A percentile compares a stretch with the other conserved stretches of the same genome.
phyloP scores from a whole-genome alignment of 2,113 vertebrate genomes.

The Cichladusa arquata region DNA sequence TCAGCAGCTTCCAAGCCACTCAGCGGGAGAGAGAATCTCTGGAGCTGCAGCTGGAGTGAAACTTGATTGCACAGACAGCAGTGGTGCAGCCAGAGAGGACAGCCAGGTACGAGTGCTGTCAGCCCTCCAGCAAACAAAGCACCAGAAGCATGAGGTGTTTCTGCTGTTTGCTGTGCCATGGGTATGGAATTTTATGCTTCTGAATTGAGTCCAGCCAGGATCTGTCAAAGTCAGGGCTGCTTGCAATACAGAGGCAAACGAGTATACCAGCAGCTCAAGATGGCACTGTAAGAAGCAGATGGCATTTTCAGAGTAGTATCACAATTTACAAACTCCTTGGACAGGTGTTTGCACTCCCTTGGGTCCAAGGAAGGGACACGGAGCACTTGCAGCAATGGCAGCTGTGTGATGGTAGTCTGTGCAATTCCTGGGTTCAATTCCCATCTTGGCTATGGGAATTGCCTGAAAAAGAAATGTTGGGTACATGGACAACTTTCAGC shows the following conservation, averaged over 20 bases:
- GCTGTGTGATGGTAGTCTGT: too few species aligned
- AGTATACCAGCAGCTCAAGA: neutral
- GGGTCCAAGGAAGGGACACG: rapidly evolving
- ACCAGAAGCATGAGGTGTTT: neutral
- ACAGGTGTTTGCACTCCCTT: neutral
- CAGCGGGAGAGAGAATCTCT: rapidly evolving
- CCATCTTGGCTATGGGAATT: rapidly evolving
- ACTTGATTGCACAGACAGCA: rapidly evolving
- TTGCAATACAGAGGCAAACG: neutral
- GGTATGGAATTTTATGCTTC: neutral
- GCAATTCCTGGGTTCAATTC: neutral
- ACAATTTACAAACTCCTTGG: neutral
- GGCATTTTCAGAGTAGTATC: neutral
- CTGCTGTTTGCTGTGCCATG: neutral
- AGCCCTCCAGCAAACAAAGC: neutral
- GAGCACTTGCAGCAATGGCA: neutral
- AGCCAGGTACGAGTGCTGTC: rapidly evolving
- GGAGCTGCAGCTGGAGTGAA: neutral
- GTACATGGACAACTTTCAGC: neutral
- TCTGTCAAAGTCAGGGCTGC: neutral
- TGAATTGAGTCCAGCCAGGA: neutral
- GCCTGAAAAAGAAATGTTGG: neutral
- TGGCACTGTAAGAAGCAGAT: neutral
- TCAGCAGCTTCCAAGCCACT: neutral
- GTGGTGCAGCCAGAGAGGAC: neutral